A percentile compares a stretch with the other conserved stretches of the same genome.
Conservation (phyloP, 1,140 invertebrate species). For the Schlechtendalia chinensis region DNA sequence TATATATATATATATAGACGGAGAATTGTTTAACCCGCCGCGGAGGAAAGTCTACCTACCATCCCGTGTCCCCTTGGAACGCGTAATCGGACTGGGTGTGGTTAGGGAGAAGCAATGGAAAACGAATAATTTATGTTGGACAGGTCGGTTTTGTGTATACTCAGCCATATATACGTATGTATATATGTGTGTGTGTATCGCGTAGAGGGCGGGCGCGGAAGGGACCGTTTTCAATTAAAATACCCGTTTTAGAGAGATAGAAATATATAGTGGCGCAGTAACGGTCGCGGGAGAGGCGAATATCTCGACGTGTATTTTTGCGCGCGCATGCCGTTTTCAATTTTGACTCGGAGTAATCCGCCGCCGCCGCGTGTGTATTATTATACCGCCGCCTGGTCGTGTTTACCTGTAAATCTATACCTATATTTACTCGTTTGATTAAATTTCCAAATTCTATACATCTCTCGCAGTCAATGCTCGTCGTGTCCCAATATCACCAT, state of each 20-base stretch:
- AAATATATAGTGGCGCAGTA: constrained; percentile 4
- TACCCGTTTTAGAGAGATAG: constrained; percentile 19
- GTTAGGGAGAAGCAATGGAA: background rate
- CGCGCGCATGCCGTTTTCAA: background rate
- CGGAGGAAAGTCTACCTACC: background rate
- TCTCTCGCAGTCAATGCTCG: background rate
- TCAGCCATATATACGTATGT: background rate
- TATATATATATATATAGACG: background rate
- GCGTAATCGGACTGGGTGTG: background rate
- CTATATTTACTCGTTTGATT: background rate
- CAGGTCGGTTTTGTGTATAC: constrained; percentile 37
- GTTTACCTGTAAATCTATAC: too few relatives aligned
- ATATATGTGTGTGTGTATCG: background rate
- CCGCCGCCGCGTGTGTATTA: background rate
- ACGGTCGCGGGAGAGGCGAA: background rate
- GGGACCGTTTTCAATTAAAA: constrained; percentile 48
- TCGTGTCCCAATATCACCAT: too few relatives aligned
- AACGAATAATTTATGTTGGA: constrained; percentile 49
- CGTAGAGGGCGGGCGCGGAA: background rate
- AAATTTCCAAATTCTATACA: constrained; percentile 7
- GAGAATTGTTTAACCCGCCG: constrained; percentile 14
- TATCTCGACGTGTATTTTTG: constrained; percentile 22
- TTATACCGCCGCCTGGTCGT: too few relatives aligned
- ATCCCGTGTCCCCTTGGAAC: background rate
- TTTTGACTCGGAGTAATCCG: background rate